phyloP scores from a whole-genome alignment of 2,113 vertebrate genomes.

The Cygnus buccinator region DNA sequence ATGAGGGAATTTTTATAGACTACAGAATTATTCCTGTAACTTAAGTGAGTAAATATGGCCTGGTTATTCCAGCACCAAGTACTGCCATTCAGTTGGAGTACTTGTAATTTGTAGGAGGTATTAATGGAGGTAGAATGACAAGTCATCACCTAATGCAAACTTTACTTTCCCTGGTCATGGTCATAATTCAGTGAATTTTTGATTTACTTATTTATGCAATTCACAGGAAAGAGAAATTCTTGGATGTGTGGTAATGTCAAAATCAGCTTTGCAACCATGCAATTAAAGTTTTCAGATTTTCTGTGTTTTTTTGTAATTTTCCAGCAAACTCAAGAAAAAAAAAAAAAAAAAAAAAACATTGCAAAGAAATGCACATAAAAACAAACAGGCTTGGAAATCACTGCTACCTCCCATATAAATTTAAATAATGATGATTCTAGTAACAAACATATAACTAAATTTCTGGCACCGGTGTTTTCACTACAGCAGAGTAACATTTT shows the following conservation, averaged over 20 bases:
- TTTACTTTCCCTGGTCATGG: not conserved
- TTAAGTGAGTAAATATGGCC: not conserved
- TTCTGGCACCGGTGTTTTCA: conserved; percentile 50
- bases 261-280: not conserved
- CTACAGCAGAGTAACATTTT: conserved; percentile 61
- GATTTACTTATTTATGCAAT: not conserved
- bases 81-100: not conserved
- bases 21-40: not conserved
- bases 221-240: not conserved
- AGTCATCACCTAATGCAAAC: not conserved
- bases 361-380: not conserved
- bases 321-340: not conserved
- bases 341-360: not conserved
- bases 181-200: not conserved
- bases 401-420: not conserved
- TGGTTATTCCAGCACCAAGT: not conserved
- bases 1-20: not conserved
- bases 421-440: conserved; percentile 65
- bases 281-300: not conserved
- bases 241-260: not conserved
- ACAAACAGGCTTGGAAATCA: not conserved
- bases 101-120: not conserved
- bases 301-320: not conserved
- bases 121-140: not conserved
- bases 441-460: conserved; percentile 62